phyloP scores from a whole-genome alignment of 1,140 invertebrate species.

The Drosophila quadrilineata region DNA sequence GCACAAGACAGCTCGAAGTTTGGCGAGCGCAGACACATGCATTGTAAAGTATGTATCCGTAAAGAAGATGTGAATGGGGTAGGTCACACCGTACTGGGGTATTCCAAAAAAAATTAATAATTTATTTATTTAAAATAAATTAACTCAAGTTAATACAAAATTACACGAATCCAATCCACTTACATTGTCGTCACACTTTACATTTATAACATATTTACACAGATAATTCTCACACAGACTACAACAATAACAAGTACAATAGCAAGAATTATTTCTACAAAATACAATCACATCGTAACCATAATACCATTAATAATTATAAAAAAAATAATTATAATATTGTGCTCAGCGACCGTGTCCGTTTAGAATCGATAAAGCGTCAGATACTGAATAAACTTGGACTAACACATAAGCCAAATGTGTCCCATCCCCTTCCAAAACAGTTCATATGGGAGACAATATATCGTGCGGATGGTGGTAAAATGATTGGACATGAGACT shows the following conservation, averaged over 20 bases:
- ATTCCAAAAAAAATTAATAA: too few species aligned
- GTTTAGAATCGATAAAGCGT: constrained; percentile 89
- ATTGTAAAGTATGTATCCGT: too few species aligned
- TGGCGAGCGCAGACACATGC: too few species aligned
- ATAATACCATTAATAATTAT: constrained; percentile 25
- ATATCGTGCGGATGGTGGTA: constrained; percentile 83
- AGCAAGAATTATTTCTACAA: constrained; percentile 52
- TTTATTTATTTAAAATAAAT: too few species aligned
- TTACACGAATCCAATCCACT: constrained; percentile 22
- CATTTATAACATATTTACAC: constrained; percentile 72
- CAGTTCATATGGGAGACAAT: constrained; percentile 88
- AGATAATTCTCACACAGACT: constrained; percentile 72
- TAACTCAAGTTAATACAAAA: constrained; percentile 1
- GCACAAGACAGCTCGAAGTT: too few species aligned
- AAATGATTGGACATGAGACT: constrained; percentile 40
- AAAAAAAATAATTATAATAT: constrained; percentile 17
- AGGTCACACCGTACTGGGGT: too few species aligned
- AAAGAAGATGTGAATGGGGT: too few species aligned
- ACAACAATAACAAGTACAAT: constrained; percentile 51
- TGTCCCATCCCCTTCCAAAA: constrained; percentile 85
- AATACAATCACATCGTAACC: constrained; percentile 38
- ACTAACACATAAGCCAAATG: constrained; percentile 86
- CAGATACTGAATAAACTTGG: constrained; percentile 90
- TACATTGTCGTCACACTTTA: constrained; percentile 57
- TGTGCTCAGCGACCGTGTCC: constrained; percentile 82